Percentiles rank a stretch among this genome's conserved stretches.
These are phyloP conservation scores for Aphelenchoides besseyi DNA, from an alignment of 1,140 invertebrate species.

Conservation along the genomic window DNA sequence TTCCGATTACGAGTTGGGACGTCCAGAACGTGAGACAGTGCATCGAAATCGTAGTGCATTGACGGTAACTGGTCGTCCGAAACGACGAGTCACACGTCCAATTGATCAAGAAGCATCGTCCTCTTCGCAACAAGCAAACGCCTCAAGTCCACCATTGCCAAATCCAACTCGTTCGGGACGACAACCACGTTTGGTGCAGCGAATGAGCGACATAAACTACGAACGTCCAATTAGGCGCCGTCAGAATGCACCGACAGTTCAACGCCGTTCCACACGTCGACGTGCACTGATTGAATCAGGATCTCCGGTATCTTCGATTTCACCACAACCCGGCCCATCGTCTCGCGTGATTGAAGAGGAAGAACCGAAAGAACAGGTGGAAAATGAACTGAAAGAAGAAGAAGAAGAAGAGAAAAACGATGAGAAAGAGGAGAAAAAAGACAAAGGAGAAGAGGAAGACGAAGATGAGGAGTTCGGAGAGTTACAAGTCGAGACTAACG, in stretches of 20 bases:
- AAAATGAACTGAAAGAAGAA: conserved; percentile 6
- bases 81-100: neutral
- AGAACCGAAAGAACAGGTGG: conserved; percentile 5
- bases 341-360: neutral
- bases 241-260: neutral
- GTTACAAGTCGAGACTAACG: neutral
- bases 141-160: too few species aligned
- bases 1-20: neutral
- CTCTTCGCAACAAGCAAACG: neutral
- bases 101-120: conserved; percentile 1
- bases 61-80: conserved; percentile 11
- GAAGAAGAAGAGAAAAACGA: neutral
- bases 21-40: neutral
- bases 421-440: neutral
- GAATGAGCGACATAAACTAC: neutral
- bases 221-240: neutral
- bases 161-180: neutral
- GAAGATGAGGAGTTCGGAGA: neutral
- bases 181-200: neutral
- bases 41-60: conserved; percentile 2
- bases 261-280: neutral
- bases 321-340: neutral
- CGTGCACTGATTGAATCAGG: neutral
- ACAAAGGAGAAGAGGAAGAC: conserved; percentile 19
- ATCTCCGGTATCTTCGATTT: neutral